phyloP scores from a whole-genome alignment of 2,113 vertebrate genomes.

The Gasterosteus aculeatus region DNA sequence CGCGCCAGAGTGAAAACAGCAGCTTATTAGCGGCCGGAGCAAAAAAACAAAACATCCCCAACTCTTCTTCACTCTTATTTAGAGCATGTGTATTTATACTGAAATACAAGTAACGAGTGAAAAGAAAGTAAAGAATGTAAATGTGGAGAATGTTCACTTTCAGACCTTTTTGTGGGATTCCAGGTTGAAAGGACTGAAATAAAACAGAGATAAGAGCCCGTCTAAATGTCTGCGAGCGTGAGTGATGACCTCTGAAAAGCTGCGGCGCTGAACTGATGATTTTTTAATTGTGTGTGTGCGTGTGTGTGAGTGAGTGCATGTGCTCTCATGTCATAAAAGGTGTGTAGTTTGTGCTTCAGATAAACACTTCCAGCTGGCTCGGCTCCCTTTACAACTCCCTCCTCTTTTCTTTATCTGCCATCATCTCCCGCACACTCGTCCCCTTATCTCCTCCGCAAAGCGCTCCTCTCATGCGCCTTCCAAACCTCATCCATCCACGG shows the following conservation, averaged over 20 bases:
- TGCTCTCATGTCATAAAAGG: conserved; percentile 26
- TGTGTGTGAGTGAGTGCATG: neutral
- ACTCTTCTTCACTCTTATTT: conserved; percentile 26
- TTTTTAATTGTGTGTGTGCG: neutral
- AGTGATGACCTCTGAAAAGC: conserved; percentile 10
- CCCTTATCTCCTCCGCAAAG: conserved; percentile 42
- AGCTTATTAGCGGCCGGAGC: conserved; percentile 54
- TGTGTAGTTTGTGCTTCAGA: conserved; percentile 18
- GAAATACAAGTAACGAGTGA: neutral
- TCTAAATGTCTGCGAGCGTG: conserved; percentile 28
- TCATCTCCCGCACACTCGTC: conserved; percentile 31
- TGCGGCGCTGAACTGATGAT: neutral
- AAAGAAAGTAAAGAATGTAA: neutral
- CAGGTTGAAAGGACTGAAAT: conserved; percentile 45
- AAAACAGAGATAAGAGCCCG: conserved; percentile 34
- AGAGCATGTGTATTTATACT: neutral
- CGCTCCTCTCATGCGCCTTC: conserved; percentile 39
- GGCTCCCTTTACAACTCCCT: conserved; percentile 1
- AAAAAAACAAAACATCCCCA: conserved; percentile 51
- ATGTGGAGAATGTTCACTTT: neutral
- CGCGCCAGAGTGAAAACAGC: conserved; percentile 48
- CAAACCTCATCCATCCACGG: conserved; percentile 51
- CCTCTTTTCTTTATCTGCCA: conserved; percentile 27
- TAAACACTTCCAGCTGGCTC: conserved; percentile 56
- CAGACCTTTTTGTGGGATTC: conserved; percentile 25